phyloP scores from a whole-genome alignment of 2,113 vertebrate genomes.

The Aldabrachelys gigantea region DNA sequence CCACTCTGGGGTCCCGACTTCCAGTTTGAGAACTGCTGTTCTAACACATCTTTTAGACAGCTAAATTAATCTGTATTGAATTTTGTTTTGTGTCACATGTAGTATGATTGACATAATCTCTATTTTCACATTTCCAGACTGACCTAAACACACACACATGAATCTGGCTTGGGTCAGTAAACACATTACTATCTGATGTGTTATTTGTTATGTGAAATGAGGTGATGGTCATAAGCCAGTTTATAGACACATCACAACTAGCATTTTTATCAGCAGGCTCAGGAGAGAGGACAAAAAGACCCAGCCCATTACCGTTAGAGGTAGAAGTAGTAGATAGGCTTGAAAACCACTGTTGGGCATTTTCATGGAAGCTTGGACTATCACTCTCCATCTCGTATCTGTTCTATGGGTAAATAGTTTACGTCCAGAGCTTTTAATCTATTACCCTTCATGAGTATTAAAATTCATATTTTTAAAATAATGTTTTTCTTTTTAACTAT shows the following conservation, averaged over 20 bases:
- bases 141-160: background rate
- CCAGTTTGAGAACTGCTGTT: background rate
- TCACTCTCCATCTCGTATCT: background rate
- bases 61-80: background rate
- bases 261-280: background rate
- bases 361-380: background rate
- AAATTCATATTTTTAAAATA: background rate
- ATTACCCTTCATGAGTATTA: fast-evolving
- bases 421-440: background rate
- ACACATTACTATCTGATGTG: background rate
- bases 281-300: background rate
- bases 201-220: background rate
- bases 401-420: background rate
- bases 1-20: too few relatives aligned
- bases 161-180: background rate
- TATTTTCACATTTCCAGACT: background rate
- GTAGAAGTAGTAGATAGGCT: background rate
- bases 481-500: background rate
- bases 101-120: background rate
- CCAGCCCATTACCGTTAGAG: background rate
- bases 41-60: background rate
- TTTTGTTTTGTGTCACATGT: background rate
- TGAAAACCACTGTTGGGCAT: background rate
- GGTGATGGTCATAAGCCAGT: background rate
- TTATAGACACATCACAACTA: background rate